Evolutionary conservation across 2,113 vertebrate species (phyloP).

Genomic region (Lichenostomus cassidix): DNA sequence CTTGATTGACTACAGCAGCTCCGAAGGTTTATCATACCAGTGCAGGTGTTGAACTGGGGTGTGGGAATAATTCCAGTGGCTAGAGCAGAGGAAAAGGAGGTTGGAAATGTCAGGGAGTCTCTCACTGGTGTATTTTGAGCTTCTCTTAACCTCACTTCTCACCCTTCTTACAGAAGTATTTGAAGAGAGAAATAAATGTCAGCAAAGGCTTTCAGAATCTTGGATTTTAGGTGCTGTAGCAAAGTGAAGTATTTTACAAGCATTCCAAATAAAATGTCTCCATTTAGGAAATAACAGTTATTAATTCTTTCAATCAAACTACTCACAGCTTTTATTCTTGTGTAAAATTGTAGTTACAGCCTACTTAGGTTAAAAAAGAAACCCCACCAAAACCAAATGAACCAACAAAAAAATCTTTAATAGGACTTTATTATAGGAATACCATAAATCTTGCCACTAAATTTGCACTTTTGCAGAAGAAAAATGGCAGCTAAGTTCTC

Average conservation of each 20-base stretch:
- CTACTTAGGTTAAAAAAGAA: not conserved
- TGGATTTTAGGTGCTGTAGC: not conserved
- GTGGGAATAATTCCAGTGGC: not conserved
- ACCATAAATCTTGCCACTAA: not conserved
- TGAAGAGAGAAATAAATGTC: constrained; percentile 16
- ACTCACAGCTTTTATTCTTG: constrained; percentile 3
- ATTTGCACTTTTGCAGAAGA: not conserved
- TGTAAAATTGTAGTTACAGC: not conserved
- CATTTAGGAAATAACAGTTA: constrained; percentile 38
- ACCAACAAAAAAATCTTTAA: not conserved
- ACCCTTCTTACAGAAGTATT: not conserved
- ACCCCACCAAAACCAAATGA: not conserved
- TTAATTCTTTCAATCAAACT: constrained; percentile 25
- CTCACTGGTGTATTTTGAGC: not conserved
- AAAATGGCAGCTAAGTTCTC: not conserved
- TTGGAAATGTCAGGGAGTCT: constrained; percentile 24
- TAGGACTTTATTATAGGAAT: not conserved
- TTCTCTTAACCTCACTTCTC: constrained; percentile 38
- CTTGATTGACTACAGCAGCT: constrained; percentile 8
- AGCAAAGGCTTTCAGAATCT: constrained; percentile 17
- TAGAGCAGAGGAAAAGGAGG: constrained; percentile 5
- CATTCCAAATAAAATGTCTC: not conserved
- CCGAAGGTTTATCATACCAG: constrained; percentile 23
- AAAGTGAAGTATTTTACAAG: not conserved
- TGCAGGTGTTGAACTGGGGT: constrained; percentile 2